Conservation (phyloP, 2,888 invertebrate genomes). For the Hoplodrina ambigua region DNA sequence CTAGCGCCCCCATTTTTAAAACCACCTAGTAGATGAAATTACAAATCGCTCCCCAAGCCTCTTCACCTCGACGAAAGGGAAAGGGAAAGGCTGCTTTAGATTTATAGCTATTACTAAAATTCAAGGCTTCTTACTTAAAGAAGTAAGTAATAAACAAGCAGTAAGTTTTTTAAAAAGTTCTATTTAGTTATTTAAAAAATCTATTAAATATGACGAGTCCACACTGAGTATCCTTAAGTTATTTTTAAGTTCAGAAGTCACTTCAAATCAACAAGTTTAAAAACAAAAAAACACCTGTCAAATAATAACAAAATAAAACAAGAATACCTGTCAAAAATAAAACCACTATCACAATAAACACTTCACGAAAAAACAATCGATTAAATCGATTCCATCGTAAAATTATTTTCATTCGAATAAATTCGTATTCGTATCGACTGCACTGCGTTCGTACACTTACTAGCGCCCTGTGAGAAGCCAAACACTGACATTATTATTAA, state of each 20-base stretch:
- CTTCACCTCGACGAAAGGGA: no score
- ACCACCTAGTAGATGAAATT: no score
- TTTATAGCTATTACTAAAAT: neutral
- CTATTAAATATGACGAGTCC: neutral
- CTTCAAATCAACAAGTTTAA: neutral
- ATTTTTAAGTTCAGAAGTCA: neutral
- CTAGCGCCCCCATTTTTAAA: no score
- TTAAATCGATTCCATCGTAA: conserved; percentile 54
- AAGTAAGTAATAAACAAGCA: no score
- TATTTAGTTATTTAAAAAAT: no score
- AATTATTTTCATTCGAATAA: conserved; percentile 57
- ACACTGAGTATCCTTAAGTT: conserved; percentile 12
- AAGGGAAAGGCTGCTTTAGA: no score
- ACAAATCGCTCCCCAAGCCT: no score
- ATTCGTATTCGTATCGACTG: conserved; percentile 69
- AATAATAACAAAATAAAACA: conserved; percentile 17
- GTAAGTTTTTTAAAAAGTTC: no score
- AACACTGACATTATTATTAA: conserved; percentile 84
- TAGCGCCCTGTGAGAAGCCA: conserved; percentile 81
- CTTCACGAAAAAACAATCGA: conserved; percentile 59
- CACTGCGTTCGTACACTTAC: conserved; percentile 73
- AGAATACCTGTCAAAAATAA: conserved; percentile 51
- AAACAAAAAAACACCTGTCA: neutral
- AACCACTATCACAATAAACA: conserved; percentile 31
- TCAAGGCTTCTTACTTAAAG: neutral